Conservation (phyloP, 1,140 invertebrate genomes). For the Cyrtorhinus lividipennis region DNA sequence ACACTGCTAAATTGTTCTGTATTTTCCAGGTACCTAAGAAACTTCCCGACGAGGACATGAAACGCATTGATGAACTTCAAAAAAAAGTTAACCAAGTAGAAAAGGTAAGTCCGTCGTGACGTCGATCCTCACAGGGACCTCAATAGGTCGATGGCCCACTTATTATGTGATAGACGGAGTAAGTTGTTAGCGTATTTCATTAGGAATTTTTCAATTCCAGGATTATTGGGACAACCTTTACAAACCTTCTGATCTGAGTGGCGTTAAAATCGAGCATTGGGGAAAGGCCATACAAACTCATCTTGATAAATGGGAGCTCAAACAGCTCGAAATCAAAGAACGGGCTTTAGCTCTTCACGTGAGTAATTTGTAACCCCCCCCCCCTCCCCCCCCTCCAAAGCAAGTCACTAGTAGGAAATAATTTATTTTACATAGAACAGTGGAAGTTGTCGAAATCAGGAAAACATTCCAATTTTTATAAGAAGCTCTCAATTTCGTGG, state of each 20-base stretch:
- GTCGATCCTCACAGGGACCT: too few species aligned
- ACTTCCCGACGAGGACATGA: constrained; percentile 14
- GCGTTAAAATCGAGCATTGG: constrained; percentile 6
- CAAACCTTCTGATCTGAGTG: neutral
- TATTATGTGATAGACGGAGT: too few species aligned
- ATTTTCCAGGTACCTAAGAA: constrained; percentile 16
- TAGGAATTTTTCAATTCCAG: neutral
- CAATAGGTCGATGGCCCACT: too few species aligned
- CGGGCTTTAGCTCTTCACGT: constrained; percentile 6
- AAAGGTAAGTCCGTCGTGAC: constrained; percentile 16
- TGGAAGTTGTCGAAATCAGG: too few species aligned
- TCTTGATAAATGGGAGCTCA: constrained; percentile 2
- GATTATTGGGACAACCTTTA: neutral
- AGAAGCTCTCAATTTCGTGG: too few species aligned
- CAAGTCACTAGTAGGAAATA: too few species aligned
- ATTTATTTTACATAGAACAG: too few species aligned
- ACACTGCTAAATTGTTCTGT: too few species aligned
- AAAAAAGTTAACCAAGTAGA: constrained; percentile 18
- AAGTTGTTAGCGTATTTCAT: too few species aligned
- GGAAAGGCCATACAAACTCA: constrained; percentile 2
- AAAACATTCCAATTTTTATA: too few species aligned
- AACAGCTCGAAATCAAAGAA: constrained; percentile 4
- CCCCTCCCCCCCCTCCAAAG: too few species aligned
- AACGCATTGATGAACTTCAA: constrained; percentile 17
- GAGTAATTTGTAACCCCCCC: too few species aligned